These are phyloP conservation scores for Autographa pulchrina DNA, from an alignment of 2,888 invertebrate species.

Conservation along the genomic window DNA sequence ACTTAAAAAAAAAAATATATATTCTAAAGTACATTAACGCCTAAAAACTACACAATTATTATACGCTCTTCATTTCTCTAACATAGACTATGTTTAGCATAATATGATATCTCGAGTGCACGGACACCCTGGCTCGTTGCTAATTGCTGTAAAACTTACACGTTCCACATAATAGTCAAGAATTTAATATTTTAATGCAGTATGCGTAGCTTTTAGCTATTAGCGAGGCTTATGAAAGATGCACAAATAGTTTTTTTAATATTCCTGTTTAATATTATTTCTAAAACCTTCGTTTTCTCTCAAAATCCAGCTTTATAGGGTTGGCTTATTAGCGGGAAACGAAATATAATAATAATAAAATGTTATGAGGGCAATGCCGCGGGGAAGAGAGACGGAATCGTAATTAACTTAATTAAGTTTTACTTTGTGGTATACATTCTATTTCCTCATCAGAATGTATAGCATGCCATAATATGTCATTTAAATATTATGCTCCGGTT, in stretches of 20 bases:
- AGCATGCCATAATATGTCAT: constrained; percentile 12
- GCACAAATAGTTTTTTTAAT: neutral
- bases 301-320: constrained; percentile 9
- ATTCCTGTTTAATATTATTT: neutral
- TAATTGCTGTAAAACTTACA: constrained; percentile 4
- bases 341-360: constrained; percentile 44
- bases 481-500: constrained; percentile 17
- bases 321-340: constrained; percentile 14
- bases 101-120: neutral
- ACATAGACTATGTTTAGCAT: neutral
- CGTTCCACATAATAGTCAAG: constrained; percentile 4
- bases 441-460: constrained; percentile 27
- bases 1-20: no score
- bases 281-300: neutral
- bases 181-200: neutral
- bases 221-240: neutral
- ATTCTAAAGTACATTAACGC: no score
- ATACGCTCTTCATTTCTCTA: neutral
- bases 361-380: constrained; percentile 26
- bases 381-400: constrained; percentile 30
- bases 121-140: neutral
- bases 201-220: neutral
- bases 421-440: constrained; percentile 9
- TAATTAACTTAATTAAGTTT: constrained; percentile 42
- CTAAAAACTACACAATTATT: no score